Evolutionary conservation across 2,113 vertebrate genomes (phyloP).

Genomic region (Corythornis cristatus): DNA sequence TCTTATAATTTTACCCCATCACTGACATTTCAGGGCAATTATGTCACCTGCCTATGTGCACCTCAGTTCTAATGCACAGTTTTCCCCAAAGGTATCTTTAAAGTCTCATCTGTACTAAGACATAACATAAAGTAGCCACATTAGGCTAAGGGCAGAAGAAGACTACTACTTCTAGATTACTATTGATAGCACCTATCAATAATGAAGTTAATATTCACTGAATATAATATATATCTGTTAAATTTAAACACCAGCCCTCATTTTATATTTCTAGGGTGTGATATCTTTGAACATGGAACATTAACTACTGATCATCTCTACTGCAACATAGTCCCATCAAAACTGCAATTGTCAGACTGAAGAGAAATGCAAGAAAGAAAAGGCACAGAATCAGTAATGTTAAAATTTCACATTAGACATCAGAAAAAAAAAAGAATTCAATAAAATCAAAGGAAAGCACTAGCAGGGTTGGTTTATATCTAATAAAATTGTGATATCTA

Average conservation of each 20-base stretch:
- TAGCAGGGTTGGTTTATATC: neutral
- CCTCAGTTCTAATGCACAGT: neutral
- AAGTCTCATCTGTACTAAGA: neutral
- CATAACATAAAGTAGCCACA: neutral
- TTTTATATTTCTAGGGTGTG: neutral
- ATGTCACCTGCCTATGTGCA: neutral
- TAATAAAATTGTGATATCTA: neutral
- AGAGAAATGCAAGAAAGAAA: neutral
- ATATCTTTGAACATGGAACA: neutral
- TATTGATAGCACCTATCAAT: neutral
- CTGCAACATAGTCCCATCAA: neutral
- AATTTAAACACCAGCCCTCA: neutral
- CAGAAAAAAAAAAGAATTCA: neutral
- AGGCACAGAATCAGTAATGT: neutral
- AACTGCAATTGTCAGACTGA: neutral
- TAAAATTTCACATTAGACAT: neutral
- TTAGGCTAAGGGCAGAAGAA: neutral
- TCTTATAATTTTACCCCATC: neutral
- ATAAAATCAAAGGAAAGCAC: neutral
- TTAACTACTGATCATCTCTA: neutral
- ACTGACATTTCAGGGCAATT: neutral
- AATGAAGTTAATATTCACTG: neutral
- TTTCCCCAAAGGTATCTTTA: neutral
- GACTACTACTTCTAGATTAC: neutral
- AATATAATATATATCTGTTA: neutral